Evolutionary conservation across 2,888 invertebrate species (phyloP).

Genomic region (Seira sanloemensis): DNA sequence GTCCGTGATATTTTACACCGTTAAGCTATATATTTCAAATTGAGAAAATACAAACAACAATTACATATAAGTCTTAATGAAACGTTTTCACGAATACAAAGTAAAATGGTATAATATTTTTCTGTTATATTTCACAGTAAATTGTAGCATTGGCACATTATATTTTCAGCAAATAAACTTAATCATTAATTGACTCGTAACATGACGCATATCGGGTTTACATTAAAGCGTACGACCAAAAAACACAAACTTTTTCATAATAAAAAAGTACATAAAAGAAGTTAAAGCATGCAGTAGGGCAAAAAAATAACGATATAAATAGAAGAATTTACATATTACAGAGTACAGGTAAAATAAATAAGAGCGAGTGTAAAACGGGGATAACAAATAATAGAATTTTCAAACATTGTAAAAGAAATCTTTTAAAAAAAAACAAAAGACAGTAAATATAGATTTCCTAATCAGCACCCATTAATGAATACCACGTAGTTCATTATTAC

Average conservation of each 20-base stretch:
- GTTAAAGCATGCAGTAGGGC: neutral
- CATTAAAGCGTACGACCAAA: neutral
- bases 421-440: constrained; percentile 10
- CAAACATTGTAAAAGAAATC: neutral
- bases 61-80: neutral
- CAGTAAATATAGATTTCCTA: too few species aligned
- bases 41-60: neutral
- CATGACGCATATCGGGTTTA: neutral
- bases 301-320: too few species aligned
- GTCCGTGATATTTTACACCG: too few species aligned
- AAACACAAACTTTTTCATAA: neutral
- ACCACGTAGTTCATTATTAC: too few species aligned
- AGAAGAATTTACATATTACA: neutral
- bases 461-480: neutral
- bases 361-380: constrained; percentile 2
- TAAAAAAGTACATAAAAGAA: constrained; percentile 1
- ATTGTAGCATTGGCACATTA: neutral
- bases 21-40: too few species aligned
- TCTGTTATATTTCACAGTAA: neutral
- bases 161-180: neutral
- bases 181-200: neutral
- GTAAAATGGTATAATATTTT: neutral
- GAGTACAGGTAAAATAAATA: neutral
- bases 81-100: neutral
- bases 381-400: constrained; percentile 6